phyloP scores from a whole-genome alignment of 1,140 invertebrate species.

The Temnothorax nylanderi region DNA sequence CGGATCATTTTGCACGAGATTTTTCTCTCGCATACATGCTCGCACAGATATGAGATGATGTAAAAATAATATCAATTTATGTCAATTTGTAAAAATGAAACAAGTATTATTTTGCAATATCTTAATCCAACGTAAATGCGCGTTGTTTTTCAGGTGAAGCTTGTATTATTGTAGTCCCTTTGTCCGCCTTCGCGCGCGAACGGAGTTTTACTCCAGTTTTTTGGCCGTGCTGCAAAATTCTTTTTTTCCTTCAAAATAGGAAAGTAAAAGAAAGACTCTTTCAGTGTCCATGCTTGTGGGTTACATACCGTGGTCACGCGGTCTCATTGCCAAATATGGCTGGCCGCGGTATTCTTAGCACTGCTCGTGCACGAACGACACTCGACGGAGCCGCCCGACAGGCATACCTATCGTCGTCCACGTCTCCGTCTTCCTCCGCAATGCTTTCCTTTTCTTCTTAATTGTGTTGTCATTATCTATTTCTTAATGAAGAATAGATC shows the following conservation, averaged over 20 bases:
- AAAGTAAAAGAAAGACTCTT: conserved; percentile 50
- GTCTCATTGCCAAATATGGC: conserved; percentile 77
- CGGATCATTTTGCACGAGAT: neutral
- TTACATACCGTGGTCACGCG: conserved; percentile 63
- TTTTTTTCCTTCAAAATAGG: neutral
- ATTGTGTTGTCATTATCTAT: neutral
- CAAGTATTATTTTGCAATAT: neutral
- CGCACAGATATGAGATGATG: neutral
- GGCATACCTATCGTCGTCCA: conserved; percentile 59
- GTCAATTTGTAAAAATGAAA: neutral
- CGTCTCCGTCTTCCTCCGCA: neutral
- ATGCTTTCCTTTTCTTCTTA: neutral
- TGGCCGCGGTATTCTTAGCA: conserved; percentile 74
- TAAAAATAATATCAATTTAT: neutral
- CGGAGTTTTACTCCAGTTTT: neutral
- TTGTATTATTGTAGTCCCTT: too few species aligned
- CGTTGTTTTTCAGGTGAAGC: too few species aligned
- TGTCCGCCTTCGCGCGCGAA: too few species aligned
- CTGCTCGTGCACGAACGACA: conserved; percentile 70
- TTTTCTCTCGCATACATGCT: neutral
- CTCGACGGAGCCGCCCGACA: conserved; percentile 68
- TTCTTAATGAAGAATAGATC: neutral
- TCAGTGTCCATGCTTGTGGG: conserved; percentile 48
- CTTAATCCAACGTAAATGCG: too few species aligned
- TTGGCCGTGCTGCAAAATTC: neutral